phyloP scores from a whole-genome alignment of 2,888 invertebrate species.

The Masnerella sp. region DNA sequence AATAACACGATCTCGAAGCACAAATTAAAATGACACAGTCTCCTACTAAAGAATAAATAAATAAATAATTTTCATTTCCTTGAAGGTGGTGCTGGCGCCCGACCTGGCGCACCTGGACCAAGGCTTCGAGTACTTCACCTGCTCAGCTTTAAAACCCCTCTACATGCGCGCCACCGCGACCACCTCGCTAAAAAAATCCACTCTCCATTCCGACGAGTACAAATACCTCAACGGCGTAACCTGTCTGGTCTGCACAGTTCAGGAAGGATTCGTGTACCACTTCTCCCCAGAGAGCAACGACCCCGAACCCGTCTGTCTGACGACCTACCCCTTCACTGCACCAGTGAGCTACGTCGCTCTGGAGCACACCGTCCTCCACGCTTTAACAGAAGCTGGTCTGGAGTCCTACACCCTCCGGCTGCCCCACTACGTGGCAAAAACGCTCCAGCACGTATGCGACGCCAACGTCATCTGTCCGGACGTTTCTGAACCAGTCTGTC shows the following conservation, averaged over 20 bases:
- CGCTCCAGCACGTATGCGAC: constrained; percentile 77
- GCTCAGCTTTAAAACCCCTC: constrained; percentile 78
- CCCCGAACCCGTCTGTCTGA: constrained; percentile 67
- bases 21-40: too few species aligned
- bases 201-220: constrained; percentile 80
- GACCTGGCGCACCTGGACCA: constrained; percentile 73
- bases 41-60: too few species aligned
- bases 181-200: constrained; percentile 70
- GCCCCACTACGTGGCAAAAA: constrained; percentile 81
- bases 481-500: constrained; percentile 81
- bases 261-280: constrained; percentile 86
- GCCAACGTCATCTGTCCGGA: constrained; percentile 79
- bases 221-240: constrained; percentile 81
- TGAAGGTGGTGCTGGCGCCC: constrained; percentile 77
- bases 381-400: constrained; percentile 85
- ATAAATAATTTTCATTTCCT: too few species aligned
- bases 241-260: constrained; percentile 82
- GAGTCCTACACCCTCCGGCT: constrained; percentile 84
- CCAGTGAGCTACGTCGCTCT: constrained; percentile 83
- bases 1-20: too few species aligned
- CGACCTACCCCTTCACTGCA: constrained; percentile 84
- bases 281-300: constrained; percentile 76
- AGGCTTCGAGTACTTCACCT: constrained; percentile 79
- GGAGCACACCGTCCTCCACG: constrained; percentile 85
- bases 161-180: constrained; percentile 72